These are phyloP conservation scores for Ormyrus rosae DNA, from an alignment of 2,888 invertebrate genomes.

Conservation along the genomic window DNA sequence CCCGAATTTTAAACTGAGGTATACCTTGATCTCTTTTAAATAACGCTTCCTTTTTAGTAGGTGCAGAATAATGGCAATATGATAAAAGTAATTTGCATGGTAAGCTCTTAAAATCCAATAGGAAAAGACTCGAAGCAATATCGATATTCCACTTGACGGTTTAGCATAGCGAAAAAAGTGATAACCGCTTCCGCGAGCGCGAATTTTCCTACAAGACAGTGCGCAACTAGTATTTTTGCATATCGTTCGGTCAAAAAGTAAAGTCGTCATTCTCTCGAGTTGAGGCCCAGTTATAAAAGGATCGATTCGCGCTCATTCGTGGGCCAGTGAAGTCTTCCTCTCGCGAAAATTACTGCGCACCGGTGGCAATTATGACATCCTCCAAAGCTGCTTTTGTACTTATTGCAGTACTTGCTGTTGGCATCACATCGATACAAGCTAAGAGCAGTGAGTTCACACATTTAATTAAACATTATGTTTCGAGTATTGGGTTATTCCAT, in stretches of 20 bases:
- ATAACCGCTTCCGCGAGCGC: slow-evolving; percentile 16
- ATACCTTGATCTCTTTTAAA: no score
- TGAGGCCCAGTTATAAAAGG: slow-evolving; percentile 32
- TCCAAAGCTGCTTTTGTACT: background rate
- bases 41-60: no score
- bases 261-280: background rate
- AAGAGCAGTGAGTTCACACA: slow-evolving; percentile 21
- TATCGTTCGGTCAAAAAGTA: slow-evolving; percentile 31
- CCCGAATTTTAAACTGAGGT: background rate
- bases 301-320: background rate
- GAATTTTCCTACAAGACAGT: background rate
- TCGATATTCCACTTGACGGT: slow-evolving; percentile 13
- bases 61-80: no score
- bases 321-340: background rate
- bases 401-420: background rate
- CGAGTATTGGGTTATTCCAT: background rate
- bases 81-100: background rate
- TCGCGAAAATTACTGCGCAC: background rate
- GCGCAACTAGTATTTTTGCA: slow-evolving; percentile 15
- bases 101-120: background rate
- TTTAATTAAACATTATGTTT: slow-evolving; percentile 5
- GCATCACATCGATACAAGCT: background rate
- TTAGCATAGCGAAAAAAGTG: background rate
- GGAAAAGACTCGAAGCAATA: background rate
- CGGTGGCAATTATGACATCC: no score